phyloP scores from a whole-genome alignment of 2,113 vertebrate species.

The Engystomops pustulosus region DNA sequence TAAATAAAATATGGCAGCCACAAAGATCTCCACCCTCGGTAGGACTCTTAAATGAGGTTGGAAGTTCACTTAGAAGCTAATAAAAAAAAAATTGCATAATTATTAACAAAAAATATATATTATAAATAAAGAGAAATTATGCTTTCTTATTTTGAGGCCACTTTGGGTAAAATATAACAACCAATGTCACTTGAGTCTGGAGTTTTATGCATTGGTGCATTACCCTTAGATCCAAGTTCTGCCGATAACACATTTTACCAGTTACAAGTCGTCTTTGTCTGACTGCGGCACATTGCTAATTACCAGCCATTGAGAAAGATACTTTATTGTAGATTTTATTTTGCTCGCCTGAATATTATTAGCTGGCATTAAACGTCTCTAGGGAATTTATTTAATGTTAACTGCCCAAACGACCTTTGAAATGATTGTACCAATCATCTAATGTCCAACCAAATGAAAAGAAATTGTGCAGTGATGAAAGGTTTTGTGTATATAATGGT shows the following conservation, averaged over 20 bases:
- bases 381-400: slow-evolving; percentile 51
- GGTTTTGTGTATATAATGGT: slow-evolving; percentile 37
- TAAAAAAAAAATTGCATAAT: too few species aligned
- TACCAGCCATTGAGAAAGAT: slow-evolving; percentile 6
- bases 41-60: too few species aligned
- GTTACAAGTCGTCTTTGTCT: background rate
- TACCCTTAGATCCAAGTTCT: background rate
- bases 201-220: too few species aligned
- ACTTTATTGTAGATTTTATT: slow-evolving; percentile 42
- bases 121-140: too few species aligned
- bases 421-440: slow-evolving; percentile 57
- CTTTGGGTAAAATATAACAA: background rate
- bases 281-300: background rate
- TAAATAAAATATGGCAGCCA: too few species aligned
- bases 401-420: slow-evolving; percentile 62
- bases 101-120: too few species aligned
- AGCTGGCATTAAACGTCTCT: slow-evolving; percentile 1
- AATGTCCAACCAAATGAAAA: slow-evolving; percentile 48
- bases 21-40: too few species aligned
- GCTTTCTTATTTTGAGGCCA: too few species aligned
- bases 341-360: slow-evolving; percentile 40
- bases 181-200: background rate
- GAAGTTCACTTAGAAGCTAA: too few species aligned
- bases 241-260: slow-evolving; percentile 11
- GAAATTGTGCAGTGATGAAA: slow-evolving; percentile 12